Evolutionary conservation across 2,888 invertebrate genomes (phyloP).

Genomic region (Sabellastarte sp.): DNA sequence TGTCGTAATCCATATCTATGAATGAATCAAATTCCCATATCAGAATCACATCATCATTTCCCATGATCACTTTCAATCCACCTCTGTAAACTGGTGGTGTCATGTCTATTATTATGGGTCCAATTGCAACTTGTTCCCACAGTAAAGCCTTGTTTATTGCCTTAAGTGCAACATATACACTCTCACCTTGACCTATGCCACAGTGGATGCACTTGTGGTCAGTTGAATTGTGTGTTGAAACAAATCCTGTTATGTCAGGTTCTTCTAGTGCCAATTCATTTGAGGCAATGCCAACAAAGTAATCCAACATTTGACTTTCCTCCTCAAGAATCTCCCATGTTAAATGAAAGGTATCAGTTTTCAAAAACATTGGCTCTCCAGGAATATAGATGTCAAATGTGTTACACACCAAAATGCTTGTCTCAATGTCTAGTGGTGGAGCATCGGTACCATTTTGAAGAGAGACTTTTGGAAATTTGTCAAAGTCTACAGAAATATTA

Average conservation of each 20-base stretch:
- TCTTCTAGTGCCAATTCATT: background rate
- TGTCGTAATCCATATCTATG: background rate
- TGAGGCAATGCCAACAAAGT: background rate
- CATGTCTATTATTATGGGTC: background rate
- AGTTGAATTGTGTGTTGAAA: background rate
- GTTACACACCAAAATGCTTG: no score
- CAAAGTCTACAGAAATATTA: background rate
- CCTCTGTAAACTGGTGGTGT: background rate
- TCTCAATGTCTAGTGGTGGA: no score
- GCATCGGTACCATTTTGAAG: no score
- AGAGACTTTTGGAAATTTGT: no score
- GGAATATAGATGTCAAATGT: background rate
- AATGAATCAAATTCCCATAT: background rate
- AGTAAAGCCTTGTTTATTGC: slow-evolving; percentile 1
- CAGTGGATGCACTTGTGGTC: slow-evolving; percentile 1
- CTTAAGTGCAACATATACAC: background rate
- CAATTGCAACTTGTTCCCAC: background rate
- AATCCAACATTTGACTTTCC: slow-evolving; percentile 3
- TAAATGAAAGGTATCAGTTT: background rate
- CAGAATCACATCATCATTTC: background rate
- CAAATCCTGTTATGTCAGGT: background rate
- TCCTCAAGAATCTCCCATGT: background rate
- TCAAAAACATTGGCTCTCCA: background rate
- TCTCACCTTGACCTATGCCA: slow-evolving; percentile 1
- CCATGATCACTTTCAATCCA: background rate